These are phyloP conservation scores for Dicrostonyx torquatus DNA, from an alignment of 2,797 vertebrate species.

Conservation along the genomic window DNA sequence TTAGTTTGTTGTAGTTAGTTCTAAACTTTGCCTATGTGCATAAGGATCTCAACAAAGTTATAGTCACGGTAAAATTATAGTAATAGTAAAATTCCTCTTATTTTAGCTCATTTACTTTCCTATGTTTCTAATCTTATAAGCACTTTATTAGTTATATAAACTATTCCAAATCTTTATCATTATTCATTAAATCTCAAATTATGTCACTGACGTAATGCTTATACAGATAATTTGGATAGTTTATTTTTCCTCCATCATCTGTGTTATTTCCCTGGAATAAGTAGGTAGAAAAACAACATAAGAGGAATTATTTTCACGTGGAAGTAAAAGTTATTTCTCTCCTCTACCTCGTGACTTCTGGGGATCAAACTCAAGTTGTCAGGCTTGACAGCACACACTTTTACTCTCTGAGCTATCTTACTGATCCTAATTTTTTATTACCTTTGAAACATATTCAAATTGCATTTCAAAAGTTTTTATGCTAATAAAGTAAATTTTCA, in stretches of 20 bases:
- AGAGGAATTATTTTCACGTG: neutral
- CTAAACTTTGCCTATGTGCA: slow-evolving; percentile 5
- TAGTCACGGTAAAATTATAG: neutral
- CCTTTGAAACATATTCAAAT: slow-evolving; percentile 10
- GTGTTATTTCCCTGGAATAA: slow-evolving; percentile 38
- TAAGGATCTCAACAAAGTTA: neutral
- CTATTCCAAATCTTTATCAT: neutral
- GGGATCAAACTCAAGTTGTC: neutral
- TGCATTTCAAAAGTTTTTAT: neutral
- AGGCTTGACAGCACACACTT: neutral
- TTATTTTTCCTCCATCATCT: neutral
- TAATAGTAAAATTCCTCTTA: slow-evolving; percentile 7
- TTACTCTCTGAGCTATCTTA: neutral
- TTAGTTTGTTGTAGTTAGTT: neutral
- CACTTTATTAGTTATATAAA: slow-evolving; percentile 27
- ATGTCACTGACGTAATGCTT: slow-evolving; percentile 5
- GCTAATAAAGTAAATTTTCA: neutral
- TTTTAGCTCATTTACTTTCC: neutral
- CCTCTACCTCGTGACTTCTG: neutral
- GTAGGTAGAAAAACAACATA: neutral
- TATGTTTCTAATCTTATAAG: slow-evolving; percentile 38
- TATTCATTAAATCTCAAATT: slow-evolving; percentile 26
- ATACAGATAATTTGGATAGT: neutral
- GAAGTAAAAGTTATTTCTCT: neutral
- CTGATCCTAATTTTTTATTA: neutral